Evolutionary conservation across 2,113 vertebrate genomes (phyloP).

Genomic region (Tupaia chinensis): DNA sequence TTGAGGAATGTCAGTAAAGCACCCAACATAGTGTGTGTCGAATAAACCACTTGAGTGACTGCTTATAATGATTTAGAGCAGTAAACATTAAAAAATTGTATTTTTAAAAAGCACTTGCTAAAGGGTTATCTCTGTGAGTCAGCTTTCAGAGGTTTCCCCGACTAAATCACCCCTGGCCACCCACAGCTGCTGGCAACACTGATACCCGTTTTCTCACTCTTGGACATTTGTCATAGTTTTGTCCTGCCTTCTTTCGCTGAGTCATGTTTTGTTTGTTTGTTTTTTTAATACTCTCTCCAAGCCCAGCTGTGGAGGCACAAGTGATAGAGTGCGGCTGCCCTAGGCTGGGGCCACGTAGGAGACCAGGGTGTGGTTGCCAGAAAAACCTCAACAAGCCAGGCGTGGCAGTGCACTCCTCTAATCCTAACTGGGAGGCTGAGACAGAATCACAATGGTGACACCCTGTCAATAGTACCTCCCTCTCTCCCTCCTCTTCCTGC

Average conservation of each 20-base stretch:
- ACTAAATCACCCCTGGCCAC: neutral
- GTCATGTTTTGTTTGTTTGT: neutral
- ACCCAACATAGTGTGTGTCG: neutral
- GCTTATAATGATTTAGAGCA: constrained; percentile 1
- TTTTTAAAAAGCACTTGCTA: neutral
- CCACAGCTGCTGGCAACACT: neutral
- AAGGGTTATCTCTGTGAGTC: neutral
- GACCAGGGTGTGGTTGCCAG: too few relatives aligned
- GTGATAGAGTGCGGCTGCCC: too few relatives aligned
- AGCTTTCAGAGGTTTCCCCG: neutral
- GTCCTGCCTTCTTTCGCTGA: neutral
- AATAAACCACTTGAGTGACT: neutral
- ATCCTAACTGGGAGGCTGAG: too few relatives aligned
- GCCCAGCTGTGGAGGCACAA: too few relatives aligned
- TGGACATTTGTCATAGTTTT: neutral
- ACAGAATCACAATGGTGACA: too few relatives aligned
- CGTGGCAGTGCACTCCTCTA: too few relatives aligned
- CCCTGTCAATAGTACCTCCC: too few relatives aligned
- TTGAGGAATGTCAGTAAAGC: neutral
- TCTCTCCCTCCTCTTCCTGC: too few relatives aligned
- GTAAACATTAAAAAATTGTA: neutral
- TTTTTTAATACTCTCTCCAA: too few relatives aligned
- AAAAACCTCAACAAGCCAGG: too few relatives aligned
- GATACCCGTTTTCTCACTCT: neutral
- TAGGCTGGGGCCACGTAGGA: too few relatives aligned